Percentiles rank a stretch among this genome's conserved stretches.
These are phyloP conservation scores for Aphodius sticticus DNA, from an alignment of 2,888 invertebrate genomes.

Conservation along the genomic window DNA sequence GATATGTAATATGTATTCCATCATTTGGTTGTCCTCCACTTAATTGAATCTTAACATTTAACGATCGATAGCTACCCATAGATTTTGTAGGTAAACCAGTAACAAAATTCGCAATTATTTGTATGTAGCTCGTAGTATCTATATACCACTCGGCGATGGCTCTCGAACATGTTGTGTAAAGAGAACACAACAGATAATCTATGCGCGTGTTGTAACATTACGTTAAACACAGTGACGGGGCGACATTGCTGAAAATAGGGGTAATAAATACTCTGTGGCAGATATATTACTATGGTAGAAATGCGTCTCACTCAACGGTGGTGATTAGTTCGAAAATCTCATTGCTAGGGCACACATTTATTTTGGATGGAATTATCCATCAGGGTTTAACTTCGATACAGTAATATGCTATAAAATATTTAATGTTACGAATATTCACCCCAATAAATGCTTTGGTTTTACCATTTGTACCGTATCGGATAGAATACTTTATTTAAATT, in stretches of 20 bases:
- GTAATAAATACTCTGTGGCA: constrained; percentile 16
- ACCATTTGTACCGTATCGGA: no score
- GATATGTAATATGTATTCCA: not conserved
- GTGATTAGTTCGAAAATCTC: not conserved
- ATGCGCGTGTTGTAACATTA: constrained; percentile 14
- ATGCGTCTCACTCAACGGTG: not conserved
- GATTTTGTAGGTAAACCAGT: not conserved
- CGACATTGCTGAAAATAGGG: constrained; percentile 17
- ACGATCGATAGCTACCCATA: not conserved
- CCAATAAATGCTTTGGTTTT: no score
- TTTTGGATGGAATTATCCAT: not conserved
- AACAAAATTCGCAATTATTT: not conserved
- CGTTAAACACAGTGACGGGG: constrained; percentile 15
- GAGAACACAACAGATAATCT: constrained; percentile 19
- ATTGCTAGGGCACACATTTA: not conserved
- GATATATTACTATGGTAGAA: constrained; percentile 4
- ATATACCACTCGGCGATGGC: not conserved
- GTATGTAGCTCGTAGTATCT: not conserved
- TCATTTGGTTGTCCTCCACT: not conserved
- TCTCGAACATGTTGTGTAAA: not conserved
- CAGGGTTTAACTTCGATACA: no score
- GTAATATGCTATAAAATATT: no score
- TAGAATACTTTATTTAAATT: no score
- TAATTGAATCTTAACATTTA: not conserved
- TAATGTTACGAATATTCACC: no score